These are phyloP conservation scores for Anthopleura sola DNA, from an alignment of 64 coral and sea anemone species.

Conservation along the genomic window DNA sequence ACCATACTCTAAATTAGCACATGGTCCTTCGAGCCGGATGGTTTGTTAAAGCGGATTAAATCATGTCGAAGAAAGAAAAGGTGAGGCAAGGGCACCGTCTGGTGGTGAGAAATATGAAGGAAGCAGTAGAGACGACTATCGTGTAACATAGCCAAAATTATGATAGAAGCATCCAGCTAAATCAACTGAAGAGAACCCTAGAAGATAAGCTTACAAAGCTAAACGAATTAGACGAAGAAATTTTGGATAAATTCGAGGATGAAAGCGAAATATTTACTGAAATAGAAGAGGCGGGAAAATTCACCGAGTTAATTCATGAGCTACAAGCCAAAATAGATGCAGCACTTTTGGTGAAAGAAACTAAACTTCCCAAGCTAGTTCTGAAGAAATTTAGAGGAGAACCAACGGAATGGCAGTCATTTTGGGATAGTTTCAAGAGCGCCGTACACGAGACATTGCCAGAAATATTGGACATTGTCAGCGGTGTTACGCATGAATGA, in stretches of 20 bases:
- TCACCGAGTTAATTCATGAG: not conserved
- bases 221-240: not conserved
- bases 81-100: not conserved
- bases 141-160: not conserved
- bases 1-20: not conserved
- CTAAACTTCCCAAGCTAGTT: constrained; percentile 14
- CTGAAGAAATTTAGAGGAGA: not conserved
- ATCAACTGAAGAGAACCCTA: not conserved
- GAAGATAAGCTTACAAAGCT: constrained; percentile 3
- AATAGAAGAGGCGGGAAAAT: not conserved
- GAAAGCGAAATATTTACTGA: not conserved
- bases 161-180: not conserved
- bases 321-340: constrained; percentile 12
- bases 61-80: not conserved
- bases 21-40: constrained; percentile 22
- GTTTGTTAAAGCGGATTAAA: not conserved
- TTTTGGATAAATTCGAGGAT: not conserved
- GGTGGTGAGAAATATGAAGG: not conserved
- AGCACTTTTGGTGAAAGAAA: not conserved
- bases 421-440: constrained; percentile 21
- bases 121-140: not conserved
- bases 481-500: no score
- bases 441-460: constrained; percentile 18
- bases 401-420: not conserved
- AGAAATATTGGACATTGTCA: no score